Evolutionary conservation across 2,888 invertebrate genomes (phyloP).

Genomic region (Myathropa florea): DNA sequence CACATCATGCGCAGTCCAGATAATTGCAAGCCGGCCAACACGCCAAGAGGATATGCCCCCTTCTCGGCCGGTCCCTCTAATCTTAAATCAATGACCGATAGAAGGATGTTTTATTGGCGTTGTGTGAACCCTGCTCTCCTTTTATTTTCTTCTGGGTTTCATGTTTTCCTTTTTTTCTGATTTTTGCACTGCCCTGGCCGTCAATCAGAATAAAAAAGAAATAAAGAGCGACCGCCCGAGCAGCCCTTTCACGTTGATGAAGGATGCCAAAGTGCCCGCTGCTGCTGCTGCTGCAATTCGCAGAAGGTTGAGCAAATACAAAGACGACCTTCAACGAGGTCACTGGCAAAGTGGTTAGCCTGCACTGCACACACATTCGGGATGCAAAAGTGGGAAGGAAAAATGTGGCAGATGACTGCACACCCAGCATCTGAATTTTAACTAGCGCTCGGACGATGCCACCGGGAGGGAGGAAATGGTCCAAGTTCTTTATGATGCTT

Average conservation of each 20-base stretch:
- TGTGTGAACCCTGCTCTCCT: conserved; percentile 5
- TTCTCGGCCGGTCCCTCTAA: conserved; percentile 20
- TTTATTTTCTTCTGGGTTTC: conserved; percentile 32
- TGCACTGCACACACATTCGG: conserved; percentile 40
- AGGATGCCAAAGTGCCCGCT: conserved; percentile 27
- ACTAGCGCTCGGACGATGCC: too few species aligned
- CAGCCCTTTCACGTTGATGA: conserved; percentile 51
- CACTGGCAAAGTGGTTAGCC: conserved; percentile 62
- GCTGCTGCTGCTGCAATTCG: conserved; percentile 23
- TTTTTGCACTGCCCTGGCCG: neutral
- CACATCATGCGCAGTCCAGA: conserved; percentile 22
- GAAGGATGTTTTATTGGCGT: conserved; percentile 60
- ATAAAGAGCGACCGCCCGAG: conserved; percentile 11
- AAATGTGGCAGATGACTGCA: conserved; percentile 30
- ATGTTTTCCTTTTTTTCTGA: conserved; percentile 1
- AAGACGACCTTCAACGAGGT: conserved; percentile 70
- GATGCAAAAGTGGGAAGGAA: neutral
- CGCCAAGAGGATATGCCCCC: conserved; percentile 5
- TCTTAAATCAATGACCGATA: conserved; percentile 68
- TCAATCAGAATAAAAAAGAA: conserved; percentile 45
- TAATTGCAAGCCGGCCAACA: conserved; percentile 31
- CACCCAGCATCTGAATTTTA: neutral
- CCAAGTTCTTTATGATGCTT: conserved; percentile 46
- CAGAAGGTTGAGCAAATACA: conserved; percentile 68
- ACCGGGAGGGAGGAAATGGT: neutral